Base-by-base conservation (phyloP, 2,113 vertebrate species). In the Fukomys damarensis region DNA sequence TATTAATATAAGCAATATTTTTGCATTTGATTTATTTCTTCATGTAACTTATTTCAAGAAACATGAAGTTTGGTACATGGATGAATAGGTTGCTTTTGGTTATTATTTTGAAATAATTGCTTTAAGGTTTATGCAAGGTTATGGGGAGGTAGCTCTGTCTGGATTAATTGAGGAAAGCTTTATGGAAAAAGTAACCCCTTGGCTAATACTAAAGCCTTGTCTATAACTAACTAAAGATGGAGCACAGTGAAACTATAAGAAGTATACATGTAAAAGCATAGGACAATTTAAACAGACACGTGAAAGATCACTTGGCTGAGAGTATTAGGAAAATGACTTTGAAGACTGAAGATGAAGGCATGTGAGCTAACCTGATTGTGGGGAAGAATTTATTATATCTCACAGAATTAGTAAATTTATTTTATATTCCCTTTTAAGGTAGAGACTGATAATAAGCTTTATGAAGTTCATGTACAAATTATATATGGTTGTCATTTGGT, bases 71-170 rank as follows among this genome's bases (percentile, higher is more conserved):
- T 0, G 1, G 16, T 61, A 72, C 56, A 63, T 56, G 17, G 54
- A 12, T 54, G 16, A 65, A 61, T 86, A 82, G 41, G 2, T 82
- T 46, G 4, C 22, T 7, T 20, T 72, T 86, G 41, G 35, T 82
- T 92, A 16, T 22, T 68, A 19, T 91, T 83, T 91, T 93, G 59
- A 94, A 97, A 80, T 88, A 79, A 79, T 52, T 52, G 13, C 16
- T 22, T 12, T n/a, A 80, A 86, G 20, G 30, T 59, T 77, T 77
- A 32, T 30, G 68, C 41, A 49, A 16, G 63, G 26, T 80, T 89
- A 80, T 38, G 7, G 58, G 56, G 22, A 17, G 72, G 5, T 79
- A n/a, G 3, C 49, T 80, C 65, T 87, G 30, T 32, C 79, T 91
- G 1, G 38, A 7, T 58, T 92, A 81, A 43, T 58, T 93, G 54